Percentiles rank a stretch among this genome's conserved stretches.
These are phyloP conservation scores for Stomatorhinus ivindoensis DNA, from an alignment of 2,113 vertebrate species.

Conservation along the genomic window DNA sequence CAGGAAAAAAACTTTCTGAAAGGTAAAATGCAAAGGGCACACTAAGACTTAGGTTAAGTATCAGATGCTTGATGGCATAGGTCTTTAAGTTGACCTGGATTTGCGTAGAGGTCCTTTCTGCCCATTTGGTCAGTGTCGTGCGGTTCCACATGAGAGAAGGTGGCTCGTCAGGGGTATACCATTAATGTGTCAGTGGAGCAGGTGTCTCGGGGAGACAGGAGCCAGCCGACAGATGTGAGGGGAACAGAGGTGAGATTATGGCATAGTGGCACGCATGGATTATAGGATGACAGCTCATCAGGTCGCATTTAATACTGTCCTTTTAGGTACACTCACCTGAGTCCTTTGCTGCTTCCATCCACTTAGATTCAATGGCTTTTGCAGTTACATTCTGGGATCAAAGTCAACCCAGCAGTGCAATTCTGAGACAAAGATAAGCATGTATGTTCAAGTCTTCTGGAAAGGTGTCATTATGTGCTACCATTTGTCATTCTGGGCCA, in stretches of 20 bases:
- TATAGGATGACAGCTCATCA: neutral
- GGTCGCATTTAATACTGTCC: neutral
- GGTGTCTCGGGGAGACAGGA: slow-evolving; percentile 10
- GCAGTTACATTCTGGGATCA: neutral
- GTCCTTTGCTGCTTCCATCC: neutral
- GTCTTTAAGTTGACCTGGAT: slow-evolving; percentile 4
- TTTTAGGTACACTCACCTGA: neutral
- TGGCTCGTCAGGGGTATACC: neutral
- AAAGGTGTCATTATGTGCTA: neutral
- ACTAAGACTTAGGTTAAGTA: neutral
- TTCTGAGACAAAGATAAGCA: neutral
- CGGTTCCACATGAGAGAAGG: slow-evolving; percentile 15
- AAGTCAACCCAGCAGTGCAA: neutral
- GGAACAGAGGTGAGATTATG: slow-evolving; percentile 5
- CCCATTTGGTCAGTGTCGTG: slow-evolving; percentile 10
- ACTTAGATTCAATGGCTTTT: neutral
- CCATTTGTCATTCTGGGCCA: neutral
- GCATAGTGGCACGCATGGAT: neutral
- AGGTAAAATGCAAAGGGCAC: neutral
- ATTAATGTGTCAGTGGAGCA: slow-evolving; percentile 2
- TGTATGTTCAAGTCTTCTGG: neutral
- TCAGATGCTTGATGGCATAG: neutral
- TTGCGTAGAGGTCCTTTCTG: slow-evolving; percentile 12
- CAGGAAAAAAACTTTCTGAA: neutral
- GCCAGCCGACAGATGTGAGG: slow-evolving; percentile 23